A percentile compares a stretch with the other conserved stretches of the same genome.
phyloP scores from a whole-genome alignment of 2,888 invertebrate species.

The Vandiemenella viatica region DNA sequence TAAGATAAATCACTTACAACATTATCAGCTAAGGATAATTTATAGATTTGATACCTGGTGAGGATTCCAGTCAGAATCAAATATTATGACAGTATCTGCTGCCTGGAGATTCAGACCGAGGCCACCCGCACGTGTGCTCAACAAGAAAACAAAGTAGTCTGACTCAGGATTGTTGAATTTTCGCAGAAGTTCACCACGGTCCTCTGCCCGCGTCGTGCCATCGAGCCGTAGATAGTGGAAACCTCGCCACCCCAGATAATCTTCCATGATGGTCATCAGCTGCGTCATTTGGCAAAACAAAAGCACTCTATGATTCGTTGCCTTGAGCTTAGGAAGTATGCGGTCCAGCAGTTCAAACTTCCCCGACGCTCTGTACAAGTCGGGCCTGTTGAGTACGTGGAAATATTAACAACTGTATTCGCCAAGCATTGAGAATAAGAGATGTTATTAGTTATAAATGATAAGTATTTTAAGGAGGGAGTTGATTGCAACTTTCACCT shows the following conservation, averaged over 20 bases:
- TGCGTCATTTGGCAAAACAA: constrained; percentile 53
- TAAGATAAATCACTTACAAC: no score
- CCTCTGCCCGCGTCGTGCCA: constrained; percentile 46
- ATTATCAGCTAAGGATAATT: neutral
- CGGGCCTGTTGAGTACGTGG: no score
- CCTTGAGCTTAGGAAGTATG: constrained; percentile 42
- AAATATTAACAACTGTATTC: no score
- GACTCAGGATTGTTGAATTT: constrained; percentile 34
- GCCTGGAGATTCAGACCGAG: constrained; percentile 45
- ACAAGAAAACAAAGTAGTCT: constrained; percentile 41
- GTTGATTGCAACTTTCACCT: no score
- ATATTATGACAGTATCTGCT: constrained; percentile 53
- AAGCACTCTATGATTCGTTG: constrained; percentile 37
- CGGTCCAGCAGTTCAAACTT: constrained; percentile 48
- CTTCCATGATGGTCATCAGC: constrained; percentile 45
- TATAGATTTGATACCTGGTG: constrained; percentile 32
- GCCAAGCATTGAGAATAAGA: no score
- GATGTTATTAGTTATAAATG: no score
- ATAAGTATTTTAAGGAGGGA: no score
- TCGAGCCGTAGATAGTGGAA: constrained; percentile 41
- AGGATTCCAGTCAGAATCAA: constrained; percentile 52
- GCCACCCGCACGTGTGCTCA: constrained; percentile 46
- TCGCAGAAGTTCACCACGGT: constrained; percentile 38
- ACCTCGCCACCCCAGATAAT: constrained; percentile 38
- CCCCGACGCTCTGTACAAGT: constrained; percentile 40